These are phyloP conservation scores for Aphyosemion australe DNA, from an alignment of 2,113 vertebrate species.

Conservation along the genomic window DNA sequence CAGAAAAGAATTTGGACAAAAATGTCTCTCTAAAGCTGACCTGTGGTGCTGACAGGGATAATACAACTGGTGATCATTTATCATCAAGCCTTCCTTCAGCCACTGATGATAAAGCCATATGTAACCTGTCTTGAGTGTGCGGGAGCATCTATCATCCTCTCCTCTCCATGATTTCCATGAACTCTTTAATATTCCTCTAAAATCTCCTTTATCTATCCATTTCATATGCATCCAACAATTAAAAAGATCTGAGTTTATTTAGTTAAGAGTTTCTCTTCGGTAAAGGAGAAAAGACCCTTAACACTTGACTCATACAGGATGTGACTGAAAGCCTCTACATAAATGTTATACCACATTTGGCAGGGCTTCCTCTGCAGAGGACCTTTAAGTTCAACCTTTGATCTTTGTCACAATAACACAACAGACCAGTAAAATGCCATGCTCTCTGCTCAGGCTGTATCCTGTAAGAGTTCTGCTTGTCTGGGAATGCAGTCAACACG, in stretches of 20 bases:
- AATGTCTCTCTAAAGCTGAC: neutral
- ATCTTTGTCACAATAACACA: constrained; percentile 73
- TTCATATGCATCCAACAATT: constrained; percentile 33
- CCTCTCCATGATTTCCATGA: constrained; percentile 36
- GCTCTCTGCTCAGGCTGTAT: constrained; percentile 48
- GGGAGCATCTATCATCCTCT: constrained; percentile 42
- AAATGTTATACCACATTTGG: constrained; percentile 51
- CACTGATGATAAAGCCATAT: constrained; percentile 41
- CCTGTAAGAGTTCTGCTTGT: constrained; percentile 54
- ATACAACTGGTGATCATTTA: constrained; percentile 8
- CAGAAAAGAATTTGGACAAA: too few relatives aligned
- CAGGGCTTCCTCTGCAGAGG: constrained; percentile 43
- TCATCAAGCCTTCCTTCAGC: constrained; percentile 27
- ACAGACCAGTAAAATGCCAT: constrained; percentile 66
- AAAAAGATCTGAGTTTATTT: constrained; percentile 34
- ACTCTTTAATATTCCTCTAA: constrained; percentile 44
- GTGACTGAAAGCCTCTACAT: constrained; percentile 47
- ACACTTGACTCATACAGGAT: constrained; percentile 60
- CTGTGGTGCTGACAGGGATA: constrained; percentile 23
- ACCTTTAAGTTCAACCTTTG: constrained; percentile 75
- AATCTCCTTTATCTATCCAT: constrained; percentile 35
- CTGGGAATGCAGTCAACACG: constrained; percentile 57
- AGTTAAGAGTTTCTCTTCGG: constrained; percentile 53
- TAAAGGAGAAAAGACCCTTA: constrained; percentile 63
- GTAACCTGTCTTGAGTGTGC: constrained; percentile 26